These are phyloP conservation scores for Stichopus horrens DNA, from an alignment of 53 echinoderm and acorn worm genomes.

Conservation along the genomic window DNA sequence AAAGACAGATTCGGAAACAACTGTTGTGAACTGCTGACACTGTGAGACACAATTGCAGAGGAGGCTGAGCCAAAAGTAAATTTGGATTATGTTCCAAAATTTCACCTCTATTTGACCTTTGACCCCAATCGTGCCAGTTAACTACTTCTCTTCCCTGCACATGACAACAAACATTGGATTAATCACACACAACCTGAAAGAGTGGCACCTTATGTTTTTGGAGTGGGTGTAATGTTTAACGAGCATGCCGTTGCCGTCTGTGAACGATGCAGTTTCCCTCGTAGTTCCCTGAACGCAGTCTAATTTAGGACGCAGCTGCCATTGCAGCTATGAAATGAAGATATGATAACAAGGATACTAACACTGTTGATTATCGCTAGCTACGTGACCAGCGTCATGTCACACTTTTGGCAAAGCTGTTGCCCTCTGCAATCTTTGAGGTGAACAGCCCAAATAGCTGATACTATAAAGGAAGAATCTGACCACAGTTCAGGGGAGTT, in stretches of 20 bases:
- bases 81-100: not conserved
- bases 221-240: not conserved
- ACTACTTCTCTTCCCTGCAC: not conserved
- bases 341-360: conserved; percentile 25
- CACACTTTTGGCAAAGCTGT: not conserved
- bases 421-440: conserved; percentile 12
- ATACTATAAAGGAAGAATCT: not conserved
- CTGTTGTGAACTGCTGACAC: no score
- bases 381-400: conserved; percentile 31
- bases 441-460: not conserved
- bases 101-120: not conserved
- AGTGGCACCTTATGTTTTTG: not conserved
- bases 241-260: not conserved
- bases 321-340: not conserved
- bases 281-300: not conserved
- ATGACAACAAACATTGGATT: not conserved
- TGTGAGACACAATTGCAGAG: no score
- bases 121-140: not conserved
- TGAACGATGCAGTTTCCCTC: not conserved
- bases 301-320: conserved; percentile 26
- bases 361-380: conserved; percentile 18
- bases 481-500: not conserved
- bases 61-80: no score
- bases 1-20: not conserved
- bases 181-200: not conserved